These are phyloP conservation scores for Adela reaumurella DNA, from an alignment of 2,888 invertebrate genomes.

Conservation along the genomic window DNA sequence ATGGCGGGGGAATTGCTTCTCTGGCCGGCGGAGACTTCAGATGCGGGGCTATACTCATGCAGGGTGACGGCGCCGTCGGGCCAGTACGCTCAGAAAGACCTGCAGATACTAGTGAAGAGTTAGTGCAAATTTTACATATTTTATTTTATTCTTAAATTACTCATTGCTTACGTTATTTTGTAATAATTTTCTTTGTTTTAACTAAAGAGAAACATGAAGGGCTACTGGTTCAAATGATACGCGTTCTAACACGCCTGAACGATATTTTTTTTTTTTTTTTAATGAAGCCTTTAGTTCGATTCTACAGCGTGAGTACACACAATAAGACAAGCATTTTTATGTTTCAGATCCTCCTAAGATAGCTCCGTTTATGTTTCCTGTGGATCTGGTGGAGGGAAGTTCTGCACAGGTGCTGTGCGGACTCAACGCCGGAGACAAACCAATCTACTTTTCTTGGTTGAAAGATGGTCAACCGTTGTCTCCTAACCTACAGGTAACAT, in stretches of 20 bases:
- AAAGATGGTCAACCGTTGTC: constrained; percentile 65
- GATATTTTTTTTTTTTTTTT: too few species aligned
- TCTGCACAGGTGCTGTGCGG: constrained; percentile 79
- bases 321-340: too few species aligned
- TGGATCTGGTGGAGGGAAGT: constrained; percentile 77
- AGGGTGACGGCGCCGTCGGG: constrained; percentile 69
- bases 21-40: constrained; percentile 59
- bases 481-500: constrained; percentile 60
- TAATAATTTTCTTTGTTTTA: too few species aligned
- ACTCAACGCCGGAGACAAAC: constrained; percentile 70
- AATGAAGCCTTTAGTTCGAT: too few species aligned
- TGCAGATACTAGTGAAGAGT: constrained; percentile 73
- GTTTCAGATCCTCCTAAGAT: constrained; percentile 73
- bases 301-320: too few species aligned
- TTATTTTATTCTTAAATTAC: too few species aligned
- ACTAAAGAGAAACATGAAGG: too few species aligned
- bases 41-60: constrained; percentile 78
- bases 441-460: constrained; percentile 67
- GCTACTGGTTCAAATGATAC: too few species aligned
- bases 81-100: constrained; percentile 70
- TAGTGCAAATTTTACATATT: constrained; percentile 32
- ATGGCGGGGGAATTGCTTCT: constrained; percentile 31
- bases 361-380: constrained; percentile 79
- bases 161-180: too few species aligned
- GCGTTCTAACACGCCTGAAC: too few species aligned